phyloP scores from a whole-genome alignment of 2,113 vertebrate genomes.

The Dinomys branickii region DNA sequence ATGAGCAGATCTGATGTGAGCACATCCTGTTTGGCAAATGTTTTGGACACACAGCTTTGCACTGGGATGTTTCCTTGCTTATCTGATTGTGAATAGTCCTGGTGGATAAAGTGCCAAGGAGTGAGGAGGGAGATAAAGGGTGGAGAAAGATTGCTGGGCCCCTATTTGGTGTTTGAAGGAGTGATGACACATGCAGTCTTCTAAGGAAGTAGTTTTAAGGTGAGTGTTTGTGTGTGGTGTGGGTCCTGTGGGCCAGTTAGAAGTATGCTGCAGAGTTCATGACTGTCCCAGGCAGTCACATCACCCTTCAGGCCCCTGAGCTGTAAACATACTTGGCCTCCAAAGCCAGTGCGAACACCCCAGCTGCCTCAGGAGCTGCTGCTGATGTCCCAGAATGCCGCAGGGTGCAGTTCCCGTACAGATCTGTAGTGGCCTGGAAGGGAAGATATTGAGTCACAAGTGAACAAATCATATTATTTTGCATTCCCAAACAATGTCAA shows the following conservation, averaged over 20 bases:
- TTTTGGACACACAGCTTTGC: neutral
- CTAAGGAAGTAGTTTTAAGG: neutral
- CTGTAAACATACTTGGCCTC: slow-evolving; percentile 96
- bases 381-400: slow-evolving; percentile 98
- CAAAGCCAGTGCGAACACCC: slow-evolving; percentile 97
- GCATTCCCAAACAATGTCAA: neutral
- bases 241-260: neutral
- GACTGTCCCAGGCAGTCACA: neutral
- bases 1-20: neutral
- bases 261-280: neutral
- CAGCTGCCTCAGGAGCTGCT: slow-evolving; percentile 97
- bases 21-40: neutral
- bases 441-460: slow-evolving; percentile 48
- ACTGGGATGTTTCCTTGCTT: neutral
- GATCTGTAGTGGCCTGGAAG: slow-evolving; percentile 96
- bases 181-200: neutral
- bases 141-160: neutral
- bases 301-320: neutral
- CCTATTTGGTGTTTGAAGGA: neutral
- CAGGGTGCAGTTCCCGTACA: slow-evolving; percentile 98
- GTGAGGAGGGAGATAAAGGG: neutral
- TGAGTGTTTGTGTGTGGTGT: neutral
- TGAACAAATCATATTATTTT: slow-evolving; percentile 39
- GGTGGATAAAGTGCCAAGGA: neutral
- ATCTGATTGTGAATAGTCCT: neutral